These are phyloP conservation scores for Brachypteracias leptosomus DNA, from an alignment of 2,113 vertebrate genomes.

Conservation along the genomic window DNA sequence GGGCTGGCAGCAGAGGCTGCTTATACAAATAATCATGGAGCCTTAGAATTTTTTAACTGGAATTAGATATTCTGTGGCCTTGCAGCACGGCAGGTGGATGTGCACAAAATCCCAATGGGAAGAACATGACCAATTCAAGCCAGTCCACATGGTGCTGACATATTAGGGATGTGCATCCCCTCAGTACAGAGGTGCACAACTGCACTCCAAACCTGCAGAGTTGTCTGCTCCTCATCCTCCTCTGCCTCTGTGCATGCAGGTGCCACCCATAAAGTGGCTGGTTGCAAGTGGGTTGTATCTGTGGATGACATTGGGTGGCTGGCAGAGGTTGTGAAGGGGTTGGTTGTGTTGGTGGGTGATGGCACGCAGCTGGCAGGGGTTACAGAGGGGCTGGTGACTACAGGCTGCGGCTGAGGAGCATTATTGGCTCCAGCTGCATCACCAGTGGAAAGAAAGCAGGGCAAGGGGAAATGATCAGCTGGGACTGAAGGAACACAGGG, in stretches of 20 bases:
- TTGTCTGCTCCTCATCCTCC: background rate
- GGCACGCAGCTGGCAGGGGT: background rate
- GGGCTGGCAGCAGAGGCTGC: background rate
- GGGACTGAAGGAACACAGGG: background rate
- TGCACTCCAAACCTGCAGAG: rapidly evolving
- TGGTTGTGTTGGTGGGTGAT: background rate
- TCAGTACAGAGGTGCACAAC: background rate
- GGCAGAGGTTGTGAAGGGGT: background rate
- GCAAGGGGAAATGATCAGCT: background rate
- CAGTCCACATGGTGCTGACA: background rate
- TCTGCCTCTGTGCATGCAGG: background rate
- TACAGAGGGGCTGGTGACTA: background rate
- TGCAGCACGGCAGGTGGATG: background rate
- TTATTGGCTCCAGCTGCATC: background rate
- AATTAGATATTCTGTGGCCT: background rate
- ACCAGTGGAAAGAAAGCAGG: background rate
- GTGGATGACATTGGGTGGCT: no score
- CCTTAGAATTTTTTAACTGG: background rate
- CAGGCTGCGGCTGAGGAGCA: background rate
- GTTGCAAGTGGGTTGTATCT: background rate
- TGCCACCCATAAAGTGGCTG: rapidly evolving
- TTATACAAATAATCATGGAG: background rate
- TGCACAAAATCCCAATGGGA: background rate
- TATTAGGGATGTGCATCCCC: background rate
- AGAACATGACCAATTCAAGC: background rate